Conservation (phyloP, 1,140 invertebrate species). For the Pygmarrhopalites habei region DNA sequence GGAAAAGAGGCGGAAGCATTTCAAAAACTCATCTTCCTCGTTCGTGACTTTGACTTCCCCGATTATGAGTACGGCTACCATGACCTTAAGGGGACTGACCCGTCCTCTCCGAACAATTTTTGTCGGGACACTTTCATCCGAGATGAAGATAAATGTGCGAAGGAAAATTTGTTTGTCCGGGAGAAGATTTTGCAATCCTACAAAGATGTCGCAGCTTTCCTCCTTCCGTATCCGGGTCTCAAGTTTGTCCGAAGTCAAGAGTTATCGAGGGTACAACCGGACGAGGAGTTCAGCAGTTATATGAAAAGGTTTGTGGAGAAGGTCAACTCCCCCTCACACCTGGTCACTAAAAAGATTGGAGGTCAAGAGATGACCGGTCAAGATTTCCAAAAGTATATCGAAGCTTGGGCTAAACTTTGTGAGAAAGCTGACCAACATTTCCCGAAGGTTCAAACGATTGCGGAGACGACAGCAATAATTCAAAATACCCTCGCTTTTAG, state of each 20-base stretch:
- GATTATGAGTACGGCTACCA: slow-evolving; percentile 4
- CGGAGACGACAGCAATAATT: not conserved
- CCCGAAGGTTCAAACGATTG: not conserved
- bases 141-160: no score
- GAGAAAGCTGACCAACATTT: not conserved
- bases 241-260: not conserved
- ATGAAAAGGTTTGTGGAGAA: not conserved
- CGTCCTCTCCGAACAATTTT: not conserved
- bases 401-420: not conserved
- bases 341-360: not conserved
- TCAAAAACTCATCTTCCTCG: slow-evolving; percentile 3
- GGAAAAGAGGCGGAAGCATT: not conserved
- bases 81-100: no score
- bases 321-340: not conserved
- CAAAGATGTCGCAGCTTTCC: not conserved
- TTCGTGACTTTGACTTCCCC: slow-evolving; percentile 5
- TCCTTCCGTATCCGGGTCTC: not conserved
- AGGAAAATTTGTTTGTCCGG: not conserved
- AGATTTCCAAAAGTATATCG: not conserved
- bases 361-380: not conserved
- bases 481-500: slow-evolving; percentile 1
- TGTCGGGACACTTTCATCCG: not conserved
- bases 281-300: not conserved
- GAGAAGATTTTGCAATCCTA: not conserved
- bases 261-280: not conserved